Evolutionary conservation across 2,888 invertebrate species (phyloP).

Genomic region (Suillia variegata): DNA sequence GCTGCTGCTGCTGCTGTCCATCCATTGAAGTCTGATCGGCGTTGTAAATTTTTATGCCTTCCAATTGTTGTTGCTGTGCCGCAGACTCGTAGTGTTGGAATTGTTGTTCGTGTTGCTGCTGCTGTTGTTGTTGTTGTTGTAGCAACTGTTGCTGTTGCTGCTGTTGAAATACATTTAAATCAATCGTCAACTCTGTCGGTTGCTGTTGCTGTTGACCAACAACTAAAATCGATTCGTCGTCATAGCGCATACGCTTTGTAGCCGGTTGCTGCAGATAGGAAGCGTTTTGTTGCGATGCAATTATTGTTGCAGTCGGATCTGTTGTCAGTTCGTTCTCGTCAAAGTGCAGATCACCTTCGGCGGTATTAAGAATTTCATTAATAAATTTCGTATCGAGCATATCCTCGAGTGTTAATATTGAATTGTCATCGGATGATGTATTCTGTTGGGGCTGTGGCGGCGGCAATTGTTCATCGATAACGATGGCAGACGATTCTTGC

Average conservation of each 20-base stretch:
- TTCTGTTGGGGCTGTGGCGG: conserved; percentile 35
- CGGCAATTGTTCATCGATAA: neutral
- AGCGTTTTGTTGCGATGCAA: conserved; percentile 27
- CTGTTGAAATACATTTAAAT: conserved; percentile 39
- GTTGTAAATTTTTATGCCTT: conserved; percentile 31
- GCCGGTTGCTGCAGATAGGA: conserved; percentile 27
- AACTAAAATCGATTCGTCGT: conserved; percentile 41
- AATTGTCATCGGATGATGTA: conserved; percentile 53
- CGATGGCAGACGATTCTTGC: neutral
- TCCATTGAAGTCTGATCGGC: conserved; percentile 23
- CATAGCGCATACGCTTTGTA: conserved; percentile 49
- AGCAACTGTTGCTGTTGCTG: conserved; percentile 28
- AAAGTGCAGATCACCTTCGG: conserved; percentile 48
- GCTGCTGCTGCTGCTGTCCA: neutral
- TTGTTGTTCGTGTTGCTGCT: conserved; percentile 19
- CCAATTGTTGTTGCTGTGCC: too few relatives aligned
- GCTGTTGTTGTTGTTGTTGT: conserved; percentile 20
- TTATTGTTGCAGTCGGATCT: neutral
- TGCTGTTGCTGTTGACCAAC: conserved; percentile 6
- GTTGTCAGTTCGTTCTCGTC: conserved; percentile 52
- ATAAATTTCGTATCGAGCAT: conserved; percentile 57
- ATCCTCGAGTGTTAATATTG: conserved; percentile 54
- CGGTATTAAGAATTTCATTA: conserved; percentile 53
- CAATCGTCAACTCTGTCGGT: conserved; percentile 26
- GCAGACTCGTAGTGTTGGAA: conserved; percentile 4